Conservation (phyloP, 2,888 invertebrate species). For the Adelognathus sp. region DNA sequence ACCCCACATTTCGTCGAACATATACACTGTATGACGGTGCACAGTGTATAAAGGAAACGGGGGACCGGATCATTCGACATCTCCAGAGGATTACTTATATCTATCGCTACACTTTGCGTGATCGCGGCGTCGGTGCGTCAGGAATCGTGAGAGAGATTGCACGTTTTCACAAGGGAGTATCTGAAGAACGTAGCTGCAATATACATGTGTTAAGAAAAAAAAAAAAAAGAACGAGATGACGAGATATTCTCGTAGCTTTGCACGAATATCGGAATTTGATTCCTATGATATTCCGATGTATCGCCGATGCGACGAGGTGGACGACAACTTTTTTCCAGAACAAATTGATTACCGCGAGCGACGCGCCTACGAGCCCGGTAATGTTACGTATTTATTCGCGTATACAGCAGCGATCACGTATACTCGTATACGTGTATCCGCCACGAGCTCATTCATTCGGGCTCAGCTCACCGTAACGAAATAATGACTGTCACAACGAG, state of each 20-base stretch:
- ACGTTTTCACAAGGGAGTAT: neutral
- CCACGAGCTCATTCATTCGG: constrained; percentile 61
- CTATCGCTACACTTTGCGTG: neutral
- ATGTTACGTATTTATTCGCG: constrained; percentile 45
- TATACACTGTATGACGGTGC: neutral
- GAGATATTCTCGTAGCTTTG: neutral
- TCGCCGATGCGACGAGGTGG: neutral
- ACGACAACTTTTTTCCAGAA: constrained; percentile 21
- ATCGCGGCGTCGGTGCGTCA: neutral
- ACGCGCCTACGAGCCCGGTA: constrained; percentile 32
- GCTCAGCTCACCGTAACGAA: constrained; percentile 70
- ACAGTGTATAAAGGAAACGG: constrained; percentile 16
- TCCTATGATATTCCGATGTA: constrained; percentile 27
- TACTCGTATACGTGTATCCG: constrained; percentile 25
- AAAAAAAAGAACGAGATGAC: too few relatives aligned
- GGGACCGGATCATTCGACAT: constrained; percentile 38
- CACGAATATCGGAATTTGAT: neutral
- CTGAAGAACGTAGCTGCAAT: neutral
- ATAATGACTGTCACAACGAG: constrained; percentile 61
- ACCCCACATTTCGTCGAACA: too few relatives aligned
- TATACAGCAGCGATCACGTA: too few relatives aligned
- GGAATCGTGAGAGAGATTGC: neutral
- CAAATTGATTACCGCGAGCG: constrained; percentile 19
- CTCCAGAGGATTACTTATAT: constrained; percentile 22
- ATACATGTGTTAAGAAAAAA: too few relatives aligned